Evolutionary conservation across 2,888 invertebrate species (phyloP), one percentile per base, ranked within the genome.

Genomic region (Yponomeuta cagnagella): DNA sequence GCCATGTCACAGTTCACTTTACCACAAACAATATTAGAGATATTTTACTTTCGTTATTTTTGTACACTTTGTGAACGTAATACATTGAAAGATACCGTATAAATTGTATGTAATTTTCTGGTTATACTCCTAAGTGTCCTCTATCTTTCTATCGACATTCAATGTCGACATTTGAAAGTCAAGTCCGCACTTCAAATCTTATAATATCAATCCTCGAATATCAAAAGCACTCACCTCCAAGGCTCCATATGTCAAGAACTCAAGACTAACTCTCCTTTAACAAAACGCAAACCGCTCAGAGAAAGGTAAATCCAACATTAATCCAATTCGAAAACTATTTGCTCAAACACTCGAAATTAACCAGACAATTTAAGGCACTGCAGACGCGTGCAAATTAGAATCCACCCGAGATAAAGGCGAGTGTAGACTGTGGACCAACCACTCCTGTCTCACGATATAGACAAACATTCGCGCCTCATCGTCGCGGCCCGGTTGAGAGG

Each of bases 401-500:
- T 31, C 33, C 65, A 12, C 33, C 33, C 65, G 65, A 30, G 30
- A 65, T 65, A 65, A 65, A 65, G 31, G 33, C 65, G 65, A 33
- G 65, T 33, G 65, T 65, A 65, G 65, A 64, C 64, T 31, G 64
- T 64, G 31, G 64, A 65, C 65, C n/a, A 65, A 65, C 65, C 33
- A 65, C 65, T 65, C 30, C 31, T 65, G 65, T 30, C 10, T 12
- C 65, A 65, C 65, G 65, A 65, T 65, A 65, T 65, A 58, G 31
- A 65, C 65, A 65, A 65, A 65, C 65, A 65, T 65, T 65, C 65
- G 65, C 31, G 31, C 33, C 65, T 10, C 65, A 65, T 65, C 65
- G 33, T 65, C 65, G 65, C 65, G 65, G 15, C 65, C 65, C 33
- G 30, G 65, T 5, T 84, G 80, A 78, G 79, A 77, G 81, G 82